Conservation (phyloP, 1,140 invertebrate species). For the Eumaeus atala region DNA sequence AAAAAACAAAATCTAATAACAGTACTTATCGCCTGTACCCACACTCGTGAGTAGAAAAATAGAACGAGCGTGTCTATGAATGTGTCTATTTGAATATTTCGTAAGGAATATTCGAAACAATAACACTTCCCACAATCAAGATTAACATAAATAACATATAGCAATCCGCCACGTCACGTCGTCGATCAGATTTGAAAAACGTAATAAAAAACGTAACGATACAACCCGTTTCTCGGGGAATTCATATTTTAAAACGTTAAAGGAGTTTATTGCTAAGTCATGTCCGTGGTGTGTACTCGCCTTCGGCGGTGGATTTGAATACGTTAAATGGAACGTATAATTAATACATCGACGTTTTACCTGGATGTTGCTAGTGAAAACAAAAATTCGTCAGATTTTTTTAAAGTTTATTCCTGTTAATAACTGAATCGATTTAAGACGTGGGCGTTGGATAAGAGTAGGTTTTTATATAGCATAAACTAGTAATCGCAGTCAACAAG, state of each 20-base stretch:
- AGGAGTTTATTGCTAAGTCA: conserved; percentile 38
- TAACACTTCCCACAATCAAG: conserved; percentile 16
- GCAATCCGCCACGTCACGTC: conserved; percentile 35
- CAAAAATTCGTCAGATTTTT: too few relatives aligned
- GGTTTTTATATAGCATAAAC: too few relatives aligned
- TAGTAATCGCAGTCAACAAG: too few relatives aligned
- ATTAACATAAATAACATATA: conserved; percentile 27
- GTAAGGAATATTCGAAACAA: conserved; percentile 13
- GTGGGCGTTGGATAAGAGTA: too few relatives aligned
- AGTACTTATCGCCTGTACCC: too few relatives aligned
- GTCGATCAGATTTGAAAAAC: conserved; percentile 34
- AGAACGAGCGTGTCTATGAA: too few relatives aligned
- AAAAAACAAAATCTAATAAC: too few relatives aligned
- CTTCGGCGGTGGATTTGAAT: conserved; percentile 1
- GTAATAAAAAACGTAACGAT: conserved; percentile 22
- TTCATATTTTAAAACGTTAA: conserved; percentile 57
- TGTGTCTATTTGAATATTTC: conserved; percentile 5
- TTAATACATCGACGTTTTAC: not conserved
- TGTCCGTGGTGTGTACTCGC: conserved; percentile 21
- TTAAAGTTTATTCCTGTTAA: too few relatives aligned
- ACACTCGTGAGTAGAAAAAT: too few relatives aligned
- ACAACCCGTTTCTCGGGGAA: conserved; percentile 43
- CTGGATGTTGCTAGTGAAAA: too few relatives aligned
- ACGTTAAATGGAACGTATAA: conserved; percentile 4
- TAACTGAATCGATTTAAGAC: too few relatives aligned